A percentile compares a stretch with the other conserved stretches of the same genome.
phyloP scores from a whole-genome alignment of 2,888 invertebrate genomes.

The Lycocerus yunnanus region DNA sequence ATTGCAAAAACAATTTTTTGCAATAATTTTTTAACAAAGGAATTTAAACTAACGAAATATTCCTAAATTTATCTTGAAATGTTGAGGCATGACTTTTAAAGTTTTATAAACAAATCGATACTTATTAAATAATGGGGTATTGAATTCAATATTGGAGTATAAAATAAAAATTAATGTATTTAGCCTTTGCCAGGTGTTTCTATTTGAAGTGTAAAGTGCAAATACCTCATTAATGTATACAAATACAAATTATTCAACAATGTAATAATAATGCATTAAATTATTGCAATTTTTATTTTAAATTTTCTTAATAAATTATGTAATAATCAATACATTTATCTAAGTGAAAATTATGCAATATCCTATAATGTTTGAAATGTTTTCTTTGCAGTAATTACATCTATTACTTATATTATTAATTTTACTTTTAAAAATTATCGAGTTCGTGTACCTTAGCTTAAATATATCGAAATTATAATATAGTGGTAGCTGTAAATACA shows the following conservation, averaged over 20 bases:
- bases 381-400: neutral
- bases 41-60: neutral
- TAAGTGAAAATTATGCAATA: neutral
- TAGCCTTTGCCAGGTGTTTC: neutral
- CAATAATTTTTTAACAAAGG: neutral
- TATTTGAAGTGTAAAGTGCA: neutral
- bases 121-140: neutral
- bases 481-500: slow-evolving; percentile 20
- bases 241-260: neutral
- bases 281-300: neutral
- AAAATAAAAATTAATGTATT: neutral
- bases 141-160: neutral
- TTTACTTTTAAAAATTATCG: neutral
- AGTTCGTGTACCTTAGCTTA: slow-evolving; percentile 14
- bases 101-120: too few relatives aligned
- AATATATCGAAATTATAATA: slow-evolving; percentile 17
- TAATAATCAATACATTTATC: neutral
- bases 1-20: neutral
- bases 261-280: neutral
- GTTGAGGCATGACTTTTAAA: too few relatives aligned
- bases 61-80: too few relatives aligned
- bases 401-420: neutral
- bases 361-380: neutral
- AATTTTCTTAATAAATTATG: neutral
- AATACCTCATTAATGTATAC: neutral